Base-by-base conservation (phyloP, 1,140 invertebrate species). In the Ectropis grisescens region DNA sequence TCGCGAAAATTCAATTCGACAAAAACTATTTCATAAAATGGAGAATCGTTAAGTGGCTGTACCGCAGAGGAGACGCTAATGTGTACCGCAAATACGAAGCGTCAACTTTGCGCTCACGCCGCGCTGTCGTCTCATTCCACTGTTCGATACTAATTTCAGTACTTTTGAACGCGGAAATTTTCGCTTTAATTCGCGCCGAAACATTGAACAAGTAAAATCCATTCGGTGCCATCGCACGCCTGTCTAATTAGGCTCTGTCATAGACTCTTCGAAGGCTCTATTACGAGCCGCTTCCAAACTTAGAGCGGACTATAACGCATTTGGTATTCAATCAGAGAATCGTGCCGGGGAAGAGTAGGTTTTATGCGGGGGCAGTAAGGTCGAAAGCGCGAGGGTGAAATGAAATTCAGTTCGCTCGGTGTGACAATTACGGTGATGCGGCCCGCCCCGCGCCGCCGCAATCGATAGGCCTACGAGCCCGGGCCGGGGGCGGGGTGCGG, bases 211-310 rank as follows among this genome's bases (percentile, higher is more conserved):
- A 81, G 76, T 70, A 76, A 78, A 81, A 66, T 76, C 76, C 72
- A 81, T 78, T 76, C 69, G 65, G 56, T 65, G 69, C 54, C 58
- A 72, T 70, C 58, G 57, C 57, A 58, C 70, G 76, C 60, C 71
- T 78, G 76, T 81, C 76, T 81, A 74, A 81, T 81, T 81, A 81
- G 69, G 70, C 70, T 74, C 67, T 78, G 76, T 78, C 72, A 81
- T 81, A 80, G 75, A 71, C 71, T 81, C 64, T 75, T 71, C 76
- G 72, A 72, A 78, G 75, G 67, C 71, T 81, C 76, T 76, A 75
- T 81, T 81, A 81, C 72, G 67, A 70, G 64, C 60, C 47, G 68
- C 57, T 57, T 71, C 72, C 70, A 62, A 78, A 80, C 68, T 80
- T 78, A 67, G 65, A 69, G 58, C 61, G 58, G 61, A 67, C 74